Evolutionary conservation across 2,797 vertebrate species (phyloP), one percentile per base, ranked within the genome.

Genomic region (Bothrops alternatus): DNA sequence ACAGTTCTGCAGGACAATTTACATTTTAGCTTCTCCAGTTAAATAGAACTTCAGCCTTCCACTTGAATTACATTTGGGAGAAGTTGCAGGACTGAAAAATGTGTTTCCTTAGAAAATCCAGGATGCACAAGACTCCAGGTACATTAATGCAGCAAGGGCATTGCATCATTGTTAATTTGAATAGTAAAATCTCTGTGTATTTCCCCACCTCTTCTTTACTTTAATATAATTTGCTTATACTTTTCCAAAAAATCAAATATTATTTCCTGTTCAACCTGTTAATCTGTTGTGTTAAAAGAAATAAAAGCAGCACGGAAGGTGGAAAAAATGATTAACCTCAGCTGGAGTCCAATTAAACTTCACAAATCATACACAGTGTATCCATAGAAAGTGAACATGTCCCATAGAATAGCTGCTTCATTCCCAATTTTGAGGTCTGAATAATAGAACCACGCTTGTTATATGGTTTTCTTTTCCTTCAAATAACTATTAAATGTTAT

Each of bases 221-320:
- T 89, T 12, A 95, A 95, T 96, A 94, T 90, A 0, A 86, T 63
- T 91, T 89, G 82, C 78, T 89, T 7, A 61, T 25, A 28, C 12
- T 63, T 55, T 94, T 95, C 37, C 42, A 94, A 95, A 73, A 53
- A 95, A 93, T n/a, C 63, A 95, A 93, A 55, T 92, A 88, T 94
- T 94, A 93, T 94, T 89, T 95, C 92, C 85, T 95, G 95, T 95
- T 95, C 94, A 95, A 95, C 93, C 91, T 95, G 95, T 95, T 96
- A 73, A 91, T 93, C 94, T 95, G 37, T 93, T 90, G 93, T 95
- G 93, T 93, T 95, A 95, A 92, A 88, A 94, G 90, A 90, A 69
- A 96, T 95, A 60, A 94, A 95, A 91, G 78, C 86, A 94, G 87
- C 87, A 88, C 93, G 87, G 87, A 61, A 94, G 32, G 86, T 92